Base-by-base conservation (phyloP, 2,888 invertebrate species). In the Urechis unicinctus region DNA sequence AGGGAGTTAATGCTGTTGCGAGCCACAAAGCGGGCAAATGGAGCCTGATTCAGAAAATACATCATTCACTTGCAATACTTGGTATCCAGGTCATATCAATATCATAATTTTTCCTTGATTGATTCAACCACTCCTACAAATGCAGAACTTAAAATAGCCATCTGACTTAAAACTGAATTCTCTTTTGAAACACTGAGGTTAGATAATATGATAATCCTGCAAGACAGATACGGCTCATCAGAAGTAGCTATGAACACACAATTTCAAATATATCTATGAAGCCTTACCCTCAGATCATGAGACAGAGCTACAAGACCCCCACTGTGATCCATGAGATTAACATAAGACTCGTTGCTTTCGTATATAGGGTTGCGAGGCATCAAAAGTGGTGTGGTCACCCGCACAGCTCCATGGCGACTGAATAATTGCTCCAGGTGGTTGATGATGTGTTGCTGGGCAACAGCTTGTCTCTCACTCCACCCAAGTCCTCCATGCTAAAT, bases 221-320 rank as follows among this genome's bases (percentile, higher is more conserved):
- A n/a, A n/a, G n/a, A n/a, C n/a, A n/a, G n/a, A n/a, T n/a, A n/a
- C n/a, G n/a, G n/a, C n/a, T n/a, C n/a, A n/a, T n/a, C n/a, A n/a
- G n/a, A n/a, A n/a, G n/a, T n/a, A n/a, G n/a, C n/a, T n/a, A n/a
- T n/a, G n/a, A n/a, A n/a, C n/a, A n/a, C n/a, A n/a, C n/a, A n/a
- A n/a, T n/a, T n/a, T n/a, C n/a, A n/a, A n/a, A n/a, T n/a, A n/a
- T n/a, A n/a, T n/a, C n/a, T n/a, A n/a, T n/a, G 5, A 13, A 24
- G 6, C 29, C 62, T 56, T 59, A 75, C 85, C 75, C 87, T 83
- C 63, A 94, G 81, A 79, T 96, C 92, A 71, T 88, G 86, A 0
- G 95, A 93, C 54, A 94, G 78, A 50, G 87, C 85, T 5, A 93
- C 89, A 0, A 95, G 84, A 55, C 85, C 85, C 0, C 95, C 95